Base-by-base conservation (phyloP, 2,888 invertebrate genomes). In the Drosophila cognata region DNA sequence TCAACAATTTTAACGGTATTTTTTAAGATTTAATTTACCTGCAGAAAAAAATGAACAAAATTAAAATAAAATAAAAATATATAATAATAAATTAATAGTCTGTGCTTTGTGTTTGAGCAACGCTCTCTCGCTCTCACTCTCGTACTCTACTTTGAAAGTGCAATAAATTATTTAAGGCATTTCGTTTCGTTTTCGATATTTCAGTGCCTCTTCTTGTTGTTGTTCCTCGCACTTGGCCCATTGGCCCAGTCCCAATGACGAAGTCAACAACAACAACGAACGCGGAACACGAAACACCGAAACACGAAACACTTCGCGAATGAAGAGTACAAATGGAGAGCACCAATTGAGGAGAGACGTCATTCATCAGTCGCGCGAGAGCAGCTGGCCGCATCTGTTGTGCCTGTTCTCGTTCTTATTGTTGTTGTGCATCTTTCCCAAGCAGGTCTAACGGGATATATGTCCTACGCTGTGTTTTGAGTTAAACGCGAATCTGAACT, bases 101-200 rank as follows among this genome's bases (percentile, higher is more conserved):
- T 28, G 71, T 55, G 63, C 16, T 2, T 71, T 57, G 56, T 50
- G 71, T 62, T 46, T 51, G 43, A 50, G 31, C n/a, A 16, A 33
- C 29, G 31, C 21, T 29, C 25, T 4, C n/a, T 3, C 21, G 13
- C n/a, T 41, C 8, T 8, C 4, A 31, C 18, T 18, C 18, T 50
- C 31, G 53, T 21, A 46, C 29, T 50, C 16, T 43, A 50, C 64
- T 69, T 77, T 74, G 50, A 65, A 79, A 80, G 75, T 85, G 72
- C 76, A 79, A 80, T 88, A 74, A 86, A 88, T 88, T 83, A 88
- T 88, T 90, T 75, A 89, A 82, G 74, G 73, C 72, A 79, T 85
- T 85, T 80, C 77, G 77, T 81, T 87, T 87, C 86, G 72, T 69
- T 86, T 72, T 80, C 81, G 61, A 64, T 69, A 57, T 57, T 68